Conservation (phyloP, 2,113 vertebrate genomes). For the Collichthys lucidus region DNA sequence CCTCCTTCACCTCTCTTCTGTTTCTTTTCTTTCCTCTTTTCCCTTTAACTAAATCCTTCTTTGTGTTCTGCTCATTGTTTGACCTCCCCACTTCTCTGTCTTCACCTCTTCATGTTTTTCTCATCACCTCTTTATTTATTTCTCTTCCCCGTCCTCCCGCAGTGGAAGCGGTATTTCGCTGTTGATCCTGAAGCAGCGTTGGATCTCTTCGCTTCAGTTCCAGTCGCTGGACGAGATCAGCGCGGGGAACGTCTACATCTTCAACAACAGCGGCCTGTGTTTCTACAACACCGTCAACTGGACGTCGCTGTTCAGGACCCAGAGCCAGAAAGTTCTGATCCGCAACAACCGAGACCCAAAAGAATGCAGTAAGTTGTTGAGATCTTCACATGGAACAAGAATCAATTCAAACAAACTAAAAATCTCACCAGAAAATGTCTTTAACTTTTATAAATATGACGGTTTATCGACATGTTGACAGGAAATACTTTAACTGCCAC, state of each 20-base stretch:
- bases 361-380: slow-evolving; percentile 93
- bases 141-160: not conserved
- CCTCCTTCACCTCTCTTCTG: not conserved
- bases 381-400: too few species aligned
- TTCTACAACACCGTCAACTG: slow-evolving; percentile 99
- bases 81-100: not conserved
- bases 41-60: too few species aligned
- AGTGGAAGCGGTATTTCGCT: slow-evolving; percentile 92
- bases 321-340: slow-evolving; percentile 91
- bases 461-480: not conserved
- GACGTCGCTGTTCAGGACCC: slow-evolving; percentile 93
- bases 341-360: slow-evolving; percentile 91
- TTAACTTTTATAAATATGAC: not conserved
- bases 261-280: slow-evolving; percentile 96
- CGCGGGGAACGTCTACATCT: slow-evolving; percentile 96
- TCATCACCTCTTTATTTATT: not conserved
- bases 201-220: slow-evolving; percentile 94
- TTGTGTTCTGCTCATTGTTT: not conserved
- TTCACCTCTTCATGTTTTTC: not conserved
- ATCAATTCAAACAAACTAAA: not conserved
- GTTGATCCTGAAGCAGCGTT: slow-evolving; percentile 95
- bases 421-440: not conserved
- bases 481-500: not conserved
- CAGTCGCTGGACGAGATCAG: slow-evolving; percentile 97
- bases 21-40: not conserved